Conservation (phyloP, 2,888 invertebrate genomes). For the Scaptomyza cyrtandrae region DNA sequence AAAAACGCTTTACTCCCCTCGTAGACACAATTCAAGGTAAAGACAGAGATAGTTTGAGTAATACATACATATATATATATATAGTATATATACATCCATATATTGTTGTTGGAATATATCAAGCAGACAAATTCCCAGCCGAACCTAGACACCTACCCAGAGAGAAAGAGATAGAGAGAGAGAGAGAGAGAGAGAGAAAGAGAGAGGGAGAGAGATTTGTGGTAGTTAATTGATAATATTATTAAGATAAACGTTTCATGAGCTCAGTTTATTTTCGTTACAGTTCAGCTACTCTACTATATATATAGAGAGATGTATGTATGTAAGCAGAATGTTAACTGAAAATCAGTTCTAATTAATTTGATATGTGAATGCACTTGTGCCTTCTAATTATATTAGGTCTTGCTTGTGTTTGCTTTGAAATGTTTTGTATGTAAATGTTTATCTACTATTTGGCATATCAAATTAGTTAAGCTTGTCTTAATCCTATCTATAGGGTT, state of each 20-base stretch:
- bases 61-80: too few relatives aligned
- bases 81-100: background rate
- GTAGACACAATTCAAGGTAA: background rate
- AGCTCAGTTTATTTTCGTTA: background rate
- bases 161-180: too few relatives aligned
- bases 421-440: too few relatives aligned
- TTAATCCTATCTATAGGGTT: too few relatives aligned
- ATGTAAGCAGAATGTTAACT: background rate
- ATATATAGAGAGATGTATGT: background rate
- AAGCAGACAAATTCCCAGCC: background rate
- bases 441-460: too few relatives aligned
- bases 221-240: background rate
- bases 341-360: background rate
- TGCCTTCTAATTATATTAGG: background rate
- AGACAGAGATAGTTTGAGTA: too few relatives aligned
- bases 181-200: background rate
- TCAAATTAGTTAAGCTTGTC: too few relatives aligned
- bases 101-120: background rate
- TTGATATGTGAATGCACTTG: background rate
- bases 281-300: background rate
- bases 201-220: background rate
- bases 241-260: background rate
- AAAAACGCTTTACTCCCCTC: too few relatives aligned
- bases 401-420: background rate
- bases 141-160: background rate